These are phyloP conservation scores for Xenops minutus DNA, from an alignment of 2,797 vertebrate species.

Conservation along the genomic window DNA sequence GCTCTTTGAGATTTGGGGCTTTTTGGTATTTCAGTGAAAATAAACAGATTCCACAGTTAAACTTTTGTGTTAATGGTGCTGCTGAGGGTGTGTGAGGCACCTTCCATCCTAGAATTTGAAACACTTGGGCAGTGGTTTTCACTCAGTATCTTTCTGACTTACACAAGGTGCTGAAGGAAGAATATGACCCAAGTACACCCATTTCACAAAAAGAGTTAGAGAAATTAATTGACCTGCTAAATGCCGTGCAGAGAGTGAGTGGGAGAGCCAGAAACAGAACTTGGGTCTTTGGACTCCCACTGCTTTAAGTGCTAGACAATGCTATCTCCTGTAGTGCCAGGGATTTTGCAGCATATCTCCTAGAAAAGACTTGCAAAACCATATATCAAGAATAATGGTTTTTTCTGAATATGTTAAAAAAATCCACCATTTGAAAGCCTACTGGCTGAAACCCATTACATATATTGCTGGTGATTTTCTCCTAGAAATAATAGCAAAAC, in stretches of 20 bases:
- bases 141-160: neutral
- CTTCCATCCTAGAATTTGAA: neutral
- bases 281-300: neutral
- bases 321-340: neutral
- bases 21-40: neutral
- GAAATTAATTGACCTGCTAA: slow-evolving; percentile 22
- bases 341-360: neutral
- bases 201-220: neutral
- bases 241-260: neutral
- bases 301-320: neutral
- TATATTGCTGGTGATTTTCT: neutral
- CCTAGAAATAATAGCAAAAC: neutral
- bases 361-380: neutral
- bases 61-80: neutral
- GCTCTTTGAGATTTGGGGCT: neutral
- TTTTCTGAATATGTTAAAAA: neutral
- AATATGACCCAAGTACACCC: neutral
- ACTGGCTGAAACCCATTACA: neutral
- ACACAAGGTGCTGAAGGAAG: neutral
- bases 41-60: neutral
- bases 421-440: neutral
- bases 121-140: neutral
- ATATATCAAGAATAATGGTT: neutral
- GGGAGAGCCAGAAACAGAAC: neutral
- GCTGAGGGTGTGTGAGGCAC: neutral